Evolutionary conservation across 1,140 invertebrate genomes (phyloP), one percentile per base, ranked within the genome.

Genomic region (Delia radicum): DNA sequence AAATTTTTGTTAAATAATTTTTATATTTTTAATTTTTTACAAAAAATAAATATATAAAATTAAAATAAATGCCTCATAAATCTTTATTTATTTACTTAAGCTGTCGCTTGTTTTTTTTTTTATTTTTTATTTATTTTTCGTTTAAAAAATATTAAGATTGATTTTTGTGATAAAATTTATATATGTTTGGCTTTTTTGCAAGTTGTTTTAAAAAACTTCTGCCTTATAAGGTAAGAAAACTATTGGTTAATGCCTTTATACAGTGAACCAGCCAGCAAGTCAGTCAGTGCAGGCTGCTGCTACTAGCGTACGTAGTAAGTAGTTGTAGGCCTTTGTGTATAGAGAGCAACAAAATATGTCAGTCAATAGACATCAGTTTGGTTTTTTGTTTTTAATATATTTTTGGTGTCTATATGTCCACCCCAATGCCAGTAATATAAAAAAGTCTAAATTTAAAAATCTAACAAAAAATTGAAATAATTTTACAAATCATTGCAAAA

Each of bases 21-120:
- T 55, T 0, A 55, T 55, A 21, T 55, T 24, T 55, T 55, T 55
- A 21, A n/a, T n/a, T 5, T 3, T 55, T 55, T 55, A 55, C 18
- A 55, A 42, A 15, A 42, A 42, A 42, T 42, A 42, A 42, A 42
- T 42, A 42, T 42, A 42, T n/a, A 42, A 42, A 42, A 42, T 42
- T 42, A 42, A 42, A 42, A 42, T 42, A 42, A 42, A 42, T 42
- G 37, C 10, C 65, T 69, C 65, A 69, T 69, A 69, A 69, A 69
- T 69, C 65, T 69, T 37, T 69, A 69, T 69, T 69, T 69, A 69
- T 69, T 69, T 69, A 69, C 65, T 69, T 18, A 67, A 67, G 28
- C 27, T 67, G 63, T 29, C 28, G 63, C 31, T 31, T 63, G 12
- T 63, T 18, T 62, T 24, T 3, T 67, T 67, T 29, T 67, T 28